Conservation (phyloP, 2,888 invertebrate genomes). For the Schizotus pectinicornis region DNA sequence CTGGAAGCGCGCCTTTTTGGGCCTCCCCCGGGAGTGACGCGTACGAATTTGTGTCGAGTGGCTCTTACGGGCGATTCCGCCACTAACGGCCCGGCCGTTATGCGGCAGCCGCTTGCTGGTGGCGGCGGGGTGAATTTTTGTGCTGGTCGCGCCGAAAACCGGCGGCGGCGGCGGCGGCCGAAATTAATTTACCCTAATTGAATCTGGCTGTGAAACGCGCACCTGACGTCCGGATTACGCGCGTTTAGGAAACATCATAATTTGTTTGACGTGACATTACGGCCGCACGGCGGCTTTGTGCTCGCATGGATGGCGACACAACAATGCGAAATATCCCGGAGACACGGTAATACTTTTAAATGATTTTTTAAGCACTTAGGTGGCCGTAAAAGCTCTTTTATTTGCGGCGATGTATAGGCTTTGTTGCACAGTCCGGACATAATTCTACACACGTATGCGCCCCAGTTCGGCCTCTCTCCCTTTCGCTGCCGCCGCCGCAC, state of each 20-base stretch:
- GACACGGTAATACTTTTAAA: conserved; percentile 33
- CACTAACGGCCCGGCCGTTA: too few species aligned
- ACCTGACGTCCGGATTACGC: conserved; percentile 25
- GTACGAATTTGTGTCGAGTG: too few species aligned
- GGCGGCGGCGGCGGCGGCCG: background rate
- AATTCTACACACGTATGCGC: conserved; percentile 38
- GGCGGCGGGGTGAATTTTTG: too few species aligned
- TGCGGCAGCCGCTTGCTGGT: too few species aligned
- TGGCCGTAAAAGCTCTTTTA: conserved; percentile 33
- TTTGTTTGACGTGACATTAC: conserved; percentile 15
- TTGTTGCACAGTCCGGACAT: conserved; percentile 35
- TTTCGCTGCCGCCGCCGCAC: conserved; percentile 2
- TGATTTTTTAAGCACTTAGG: conserved; percentile 38
- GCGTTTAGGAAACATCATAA: conserved; percentile 8
- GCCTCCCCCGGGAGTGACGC: too few species aligned
- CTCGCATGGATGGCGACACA: background rate
- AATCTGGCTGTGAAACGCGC: conserved; percentile 13
- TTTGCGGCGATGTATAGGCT: conserved; percentile 36
- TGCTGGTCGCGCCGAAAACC: too few species aligned
- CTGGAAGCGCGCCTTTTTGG: conserved; percentile 10
- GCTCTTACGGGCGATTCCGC: too few species aligned
- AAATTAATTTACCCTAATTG: conserved; percentile 27
- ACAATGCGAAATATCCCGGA: conserved; percentile 11
- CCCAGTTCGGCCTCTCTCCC: conserved; percentile 21
- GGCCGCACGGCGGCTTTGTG: background rate